These are phyloP conservation scores for Drosophila lutescens DNA, from an alignment of 2,888 invertebrate genomes.

Conservation along the genomic window DNA sequence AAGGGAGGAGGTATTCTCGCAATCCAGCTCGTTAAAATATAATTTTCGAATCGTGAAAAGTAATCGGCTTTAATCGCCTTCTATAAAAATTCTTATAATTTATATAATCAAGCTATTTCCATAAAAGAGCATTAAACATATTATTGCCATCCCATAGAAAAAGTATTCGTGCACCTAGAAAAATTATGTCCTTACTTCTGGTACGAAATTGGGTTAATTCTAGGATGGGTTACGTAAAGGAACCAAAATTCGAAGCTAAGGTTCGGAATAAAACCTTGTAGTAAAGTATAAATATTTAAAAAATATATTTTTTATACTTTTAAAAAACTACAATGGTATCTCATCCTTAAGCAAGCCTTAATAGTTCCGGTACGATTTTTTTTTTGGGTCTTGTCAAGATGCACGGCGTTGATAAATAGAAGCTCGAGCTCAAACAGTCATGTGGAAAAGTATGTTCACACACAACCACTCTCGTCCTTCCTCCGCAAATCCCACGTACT, in stretches of 20 bases:
- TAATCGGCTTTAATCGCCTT: slow-evolving; percentile 9
- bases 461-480: slow-evolving; percentile 1
- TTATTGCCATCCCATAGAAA: too few relatives aligned
- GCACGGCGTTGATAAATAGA: slow-evolving; percentile 7
- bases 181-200: too few relatives aligned
- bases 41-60: slow-evolving; percentile 6
- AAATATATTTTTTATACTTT: background rate
- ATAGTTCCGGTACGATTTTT: background rate
- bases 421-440: slow-evolving; percentile 16
- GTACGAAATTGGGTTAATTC: too few relatives aligned
- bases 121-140: too few relatives aligned
- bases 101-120: background rate
- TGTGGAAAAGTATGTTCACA: slow-evolving; percentile 15
- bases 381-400: background rate
- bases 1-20: too few relatives aligned
- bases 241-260: too few relatives aligned
- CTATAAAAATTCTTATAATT: background rate
- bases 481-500: background rate
- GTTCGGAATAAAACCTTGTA: too few relatives aligned
- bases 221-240: too few relatives aligned
- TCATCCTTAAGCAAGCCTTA: background rate
- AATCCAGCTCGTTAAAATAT: slow-evolving; percentile 12
- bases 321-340: background rate
- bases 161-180: too few relatives aligned
- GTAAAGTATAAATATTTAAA: too few relatives aligned